A percentile compares a stretch with the other conserved stretches of the same genome.
These are phyloP conservation scores for Perizoma affinitatum DNA, from an alignment of 2,888 invertebrate species.

Conservation along the genomic window DNA sequence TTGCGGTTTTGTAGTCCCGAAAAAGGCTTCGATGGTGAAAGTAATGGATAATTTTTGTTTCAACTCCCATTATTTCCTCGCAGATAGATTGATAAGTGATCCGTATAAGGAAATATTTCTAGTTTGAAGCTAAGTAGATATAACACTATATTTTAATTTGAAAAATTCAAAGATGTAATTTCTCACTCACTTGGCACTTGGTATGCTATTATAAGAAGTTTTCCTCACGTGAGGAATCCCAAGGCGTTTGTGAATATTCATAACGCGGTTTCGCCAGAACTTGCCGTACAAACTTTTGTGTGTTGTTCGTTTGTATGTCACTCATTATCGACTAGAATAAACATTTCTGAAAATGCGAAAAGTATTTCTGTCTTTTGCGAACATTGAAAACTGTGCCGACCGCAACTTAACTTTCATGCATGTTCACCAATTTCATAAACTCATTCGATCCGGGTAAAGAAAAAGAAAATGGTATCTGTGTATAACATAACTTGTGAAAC, in stretches of 20 bases:
- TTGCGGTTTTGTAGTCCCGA: too few relatives aligned
- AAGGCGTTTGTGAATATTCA: constrained; percentile 72
- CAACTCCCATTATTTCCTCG: too few relatives aligned
- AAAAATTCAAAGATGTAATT: constrained; percentile 17
- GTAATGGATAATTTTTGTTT: too few relatives aligned
- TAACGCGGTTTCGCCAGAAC: constrained; percentile 52
- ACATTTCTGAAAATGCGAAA: constrained; percentile 39
- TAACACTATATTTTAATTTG: constrained; percentile 2
- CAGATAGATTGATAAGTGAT: neutral
- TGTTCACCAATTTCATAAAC: constrained; percentile 19
- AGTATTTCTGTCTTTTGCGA: constrained; percentile 26
- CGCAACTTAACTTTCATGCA: constrained; percentile 14
- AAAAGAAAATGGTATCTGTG: neutral
- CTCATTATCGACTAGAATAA: constrained; percentile 47
- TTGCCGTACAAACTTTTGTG: constrained; percentile 49
- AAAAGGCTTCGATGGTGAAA: too few relatives aligned
- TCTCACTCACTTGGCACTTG: constrained; percentile 49
- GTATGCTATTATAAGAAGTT: constrained; percentile 61
- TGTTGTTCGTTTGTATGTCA: constrained; percentile 43
- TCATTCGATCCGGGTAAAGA: constrained; percentile 14
- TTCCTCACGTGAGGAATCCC: constrained; percentile 59
- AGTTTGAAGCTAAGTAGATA: neutral
- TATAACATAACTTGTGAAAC: too few relatives aligned
- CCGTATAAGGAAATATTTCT: neutral
- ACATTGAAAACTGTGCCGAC: constrained; percentile 14